Percentiles rank a stretch among this genome's conserved stretches.
Conservation (phyloP, 2,888 invertebrate species). For the Ryuthela nishihirai region DNA sequence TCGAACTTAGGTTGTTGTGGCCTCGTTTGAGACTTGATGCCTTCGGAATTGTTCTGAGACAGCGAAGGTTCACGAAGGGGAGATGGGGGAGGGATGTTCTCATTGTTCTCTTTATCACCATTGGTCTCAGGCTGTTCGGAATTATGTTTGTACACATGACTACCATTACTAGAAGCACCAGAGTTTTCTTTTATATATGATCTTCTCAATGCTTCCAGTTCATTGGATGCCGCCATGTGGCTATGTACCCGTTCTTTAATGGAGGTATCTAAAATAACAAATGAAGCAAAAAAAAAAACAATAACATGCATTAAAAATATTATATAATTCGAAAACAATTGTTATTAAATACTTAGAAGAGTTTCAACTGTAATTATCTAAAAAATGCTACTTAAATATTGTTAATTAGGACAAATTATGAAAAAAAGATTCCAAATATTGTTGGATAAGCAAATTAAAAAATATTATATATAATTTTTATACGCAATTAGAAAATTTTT, state of each 20-base stretch:
- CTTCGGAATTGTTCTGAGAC: not conserved
- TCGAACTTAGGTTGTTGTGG: slow-evolving; percentile 59
- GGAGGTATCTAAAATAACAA: slow-evolving; percentile 67
- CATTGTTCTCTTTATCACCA: slow-evolving; percentile 31
- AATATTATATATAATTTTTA: no score
- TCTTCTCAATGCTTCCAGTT: slow-evolving; percentile 47
- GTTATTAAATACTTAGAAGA: not conserved
- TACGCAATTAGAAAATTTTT: no score
- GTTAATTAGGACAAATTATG: not conserved
- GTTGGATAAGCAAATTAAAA: no score
- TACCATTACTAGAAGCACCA: slow-evolving; percentile 40
- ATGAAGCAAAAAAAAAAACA: slow-evolving; percentile 13
- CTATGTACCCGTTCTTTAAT: slow-evolving; percentile 63
- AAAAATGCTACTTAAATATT: not conserved
- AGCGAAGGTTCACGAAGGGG: slow-evolving; percentile 1
- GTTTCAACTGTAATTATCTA: not conserved
- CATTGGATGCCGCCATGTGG: slow-evolving; percentile 50
- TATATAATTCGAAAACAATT: not conserved
- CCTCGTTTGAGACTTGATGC: slow-evolving; percentile 8
- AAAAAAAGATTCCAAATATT: no score
- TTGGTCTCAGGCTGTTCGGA: slow-evolving; percentile 15
- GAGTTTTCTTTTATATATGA: slow-evolving; percentile 44
- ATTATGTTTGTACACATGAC: slow-evolving; percentile 36
- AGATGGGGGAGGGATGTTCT: slow-evolving; percentile 18
- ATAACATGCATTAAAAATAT: not conserved